phyloP scores from a whole-genome alignment of 1,140 invertebrate species.

The Solenopsis fugax region DNA sequence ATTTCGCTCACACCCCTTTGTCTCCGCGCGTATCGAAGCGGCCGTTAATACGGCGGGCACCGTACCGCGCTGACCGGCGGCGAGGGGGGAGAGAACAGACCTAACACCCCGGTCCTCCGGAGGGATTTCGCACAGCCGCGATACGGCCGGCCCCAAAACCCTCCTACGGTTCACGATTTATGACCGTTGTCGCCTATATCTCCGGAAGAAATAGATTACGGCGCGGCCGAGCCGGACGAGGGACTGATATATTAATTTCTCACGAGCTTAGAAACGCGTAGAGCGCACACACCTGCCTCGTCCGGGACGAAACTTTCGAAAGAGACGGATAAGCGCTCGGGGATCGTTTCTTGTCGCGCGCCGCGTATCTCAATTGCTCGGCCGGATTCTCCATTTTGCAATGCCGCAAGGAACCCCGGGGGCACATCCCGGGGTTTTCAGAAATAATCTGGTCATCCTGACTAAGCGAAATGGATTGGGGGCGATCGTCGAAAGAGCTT shows the following conservation, averaged over 20 bases:
- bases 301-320: constrained; percentile 15
- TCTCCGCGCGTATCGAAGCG: constrained; percentile 29
- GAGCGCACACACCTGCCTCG: background rate
- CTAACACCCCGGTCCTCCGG: constrained; percentile 15
- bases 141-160: constrained; percentile 35
- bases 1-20: background rate
- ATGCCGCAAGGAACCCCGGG: background rate
- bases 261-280: constrained; percentile 31
- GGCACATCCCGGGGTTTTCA: constrained; percentile 4
- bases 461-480: background rate
- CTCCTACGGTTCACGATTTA: constrained; percentile 60
- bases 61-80: constrained; percentile 6
- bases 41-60: constrained; percentile 29
- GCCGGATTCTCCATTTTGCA: background rate
- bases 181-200: constrained; percentile 56
- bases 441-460: constrained; percentile 19
- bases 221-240: constrained; percentile 10
- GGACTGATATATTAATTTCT: constrained; percentile 61
- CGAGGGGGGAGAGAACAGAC: constrained; percentile 18
- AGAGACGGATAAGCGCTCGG: constrained; percentile 32
- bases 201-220: constrained; percentile 63
- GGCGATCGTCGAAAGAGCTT: background rate
- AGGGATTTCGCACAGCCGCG: constrained; percentile 44
- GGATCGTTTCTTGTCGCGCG: constrained; percentile 44
- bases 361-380: constrained; percentile 18